phyloP scores from a whole-genome alignment of 2,113 vertebrate species.

The Gambusia holbrooki region DNA sequence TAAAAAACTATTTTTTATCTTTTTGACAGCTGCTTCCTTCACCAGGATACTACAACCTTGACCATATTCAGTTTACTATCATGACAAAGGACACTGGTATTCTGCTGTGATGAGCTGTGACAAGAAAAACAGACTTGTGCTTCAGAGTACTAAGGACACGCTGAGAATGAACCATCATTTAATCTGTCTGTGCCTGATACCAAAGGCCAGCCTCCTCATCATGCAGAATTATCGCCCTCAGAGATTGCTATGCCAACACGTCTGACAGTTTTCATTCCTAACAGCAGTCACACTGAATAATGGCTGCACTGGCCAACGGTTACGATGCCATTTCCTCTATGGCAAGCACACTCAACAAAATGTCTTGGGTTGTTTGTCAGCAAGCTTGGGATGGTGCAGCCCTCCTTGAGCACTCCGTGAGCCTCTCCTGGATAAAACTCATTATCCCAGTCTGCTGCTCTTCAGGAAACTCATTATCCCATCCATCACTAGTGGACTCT shows the following conservation, averaged over 20 bases:
- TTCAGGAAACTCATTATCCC: slow-evolving; percentile 83
- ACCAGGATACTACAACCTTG: slow-evolving; percentile 14
- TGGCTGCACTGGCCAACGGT: slow-evolving; percentile 60
- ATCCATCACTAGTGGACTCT: slow-evolving; percentile 76
- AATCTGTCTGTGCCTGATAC: slow-evolving; percentile 56
- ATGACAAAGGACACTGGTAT: slow-evolving; percentile 1
- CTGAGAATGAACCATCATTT: slow-evolving; percentile 51
- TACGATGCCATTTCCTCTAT: slow-evolving; percentile 70
- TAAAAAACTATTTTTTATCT: background rate
- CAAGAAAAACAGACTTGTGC: slow-evolving; percentile 17
- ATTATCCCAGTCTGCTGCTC: slow-evolving; percentile 83
- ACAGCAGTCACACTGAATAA: slow-evolving; percentile 68
- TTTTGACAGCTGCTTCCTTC: background rate
- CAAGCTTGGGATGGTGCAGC: slow-evolving; percentile 57
- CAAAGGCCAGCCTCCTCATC: slow-evolving; percentile 58
- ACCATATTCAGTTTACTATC: slow-evolving; percentile 1
- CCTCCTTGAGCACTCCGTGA: slow-evolving; percentile 64
- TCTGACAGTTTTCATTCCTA: slow-evolving; percentile 63
- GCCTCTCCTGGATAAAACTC: slow-evolving; percentile 81
- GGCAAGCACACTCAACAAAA: slow-evolving; percentile 56
- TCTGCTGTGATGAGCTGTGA: slow-evolving; percentile 17
- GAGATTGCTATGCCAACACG: slow-evolving; percentile 61
- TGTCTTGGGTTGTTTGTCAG: slow-evolving; percentile 75
- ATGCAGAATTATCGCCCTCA: slow-evolving; percentile 55
- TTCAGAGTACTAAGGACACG: slow-evolving; percentile 39